Base-by-base conservation (phyloP, 1,140 invertebrate species). In the Varroa destructor region DNA sequence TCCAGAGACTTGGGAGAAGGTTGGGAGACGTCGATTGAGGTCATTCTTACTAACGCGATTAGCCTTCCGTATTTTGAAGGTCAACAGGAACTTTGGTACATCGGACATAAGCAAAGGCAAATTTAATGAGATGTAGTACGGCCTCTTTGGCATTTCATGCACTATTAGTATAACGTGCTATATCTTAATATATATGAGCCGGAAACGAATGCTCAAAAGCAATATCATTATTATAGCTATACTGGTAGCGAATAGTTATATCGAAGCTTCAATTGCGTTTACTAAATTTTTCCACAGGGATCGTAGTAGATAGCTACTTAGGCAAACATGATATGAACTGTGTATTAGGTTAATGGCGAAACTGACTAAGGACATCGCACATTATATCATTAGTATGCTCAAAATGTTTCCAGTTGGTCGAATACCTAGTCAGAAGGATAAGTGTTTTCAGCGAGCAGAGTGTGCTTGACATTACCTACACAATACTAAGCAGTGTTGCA, bases 41-140 rank as follows among this genome's bases (percentile, higher is more conserved):
- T 91, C 10, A 92, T 81, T 74, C 86, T 84, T 0, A 90, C 89
- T 74, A 93, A 79, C 75, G 90, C 86, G 73, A 86, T 85, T n/a
- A 93, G 82, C 1, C 90, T 90, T 4, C 89, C 89, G 77, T 90
- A 92, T 93, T 72, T 88, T 85, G 79, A 90, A 93, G 74, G 93
- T 91, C 71, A 92, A 79, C 72, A 91, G 81, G 78, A 92, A 93
- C 84, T 86, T 79, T 56, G 81, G 82, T 75, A 72, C 73, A 42
- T 14, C 37, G 43, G 55, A 14, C 36, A 25, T 43, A 14, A 40
- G 14, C 12, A 36, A 46, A 67, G 40, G 5, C 1, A 36, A 37
- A 58, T 12, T 58, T 56, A n/a, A 56, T 58, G 40, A 12, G 54
- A 72, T 71, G 43, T 71, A 51, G 25, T 56, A 12, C 25, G 25